Base-by-base conservation (phyloP, 1,140 invertebrate species). In the Philotrypesis tridentata region DNA sequence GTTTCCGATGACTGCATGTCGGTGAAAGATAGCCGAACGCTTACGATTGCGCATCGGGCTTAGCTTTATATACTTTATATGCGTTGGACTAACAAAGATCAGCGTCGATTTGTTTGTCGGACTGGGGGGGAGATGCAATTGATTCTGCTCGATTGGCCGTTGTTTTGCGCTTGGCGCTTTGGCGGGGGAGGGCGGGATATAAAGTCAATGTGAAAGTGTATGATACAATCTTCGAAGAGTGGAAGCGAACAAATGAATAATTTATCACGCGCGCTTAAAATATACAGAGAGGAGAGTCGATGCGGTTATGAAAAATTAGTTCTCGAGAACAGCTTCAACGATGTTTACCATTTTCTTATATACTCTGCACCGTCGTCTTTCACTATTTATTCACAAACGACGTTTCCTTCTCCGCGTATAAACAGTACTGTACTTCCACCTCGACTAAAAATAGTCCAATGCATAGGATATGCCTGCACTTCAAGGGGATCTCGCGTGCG, bases 201-300 rank as follows among this genome's bases (percentile, higher is more conserved):
- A 43, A 14, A 81, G 61, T 5, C 61, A 48, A 37, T 76, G 79
- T 81, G 79, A 81, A 81, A 81, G 79, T 76, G 61, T 70, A 75
- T 68, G 71, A 81, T 75, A 81, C 63, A 75, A 81, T 81, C 70
- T 75, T 81, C 68, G 14, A 33, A 23, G 7, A 29, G 63, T 70
- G 17, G 72, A 70, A 75, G 23, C 43, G 43, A 70, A 60, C 43
- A 81, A 75, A 81, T 81, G 72, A 81, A 81, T 81, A 68, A 81
- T 81, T 81, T 60, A 75, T 81, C 60, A 33, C 1, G 25, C 55
- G 5, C 70, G 40, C n/a, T 31, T 31, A 14, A 23, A 79, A 71
- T 65, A 71, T 65, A 25, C 21, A 60, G 12, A 65, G 21, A 11
- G 43, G 23, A 65, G 61, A 21, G 23, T n/a, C 63, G 25, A 25